Evolutionary conservation across 2,797 vertebrate genomes (phyloP), one percentile per base, ranked within the genome.

Genomic region (Varecia variegata): DNA sequence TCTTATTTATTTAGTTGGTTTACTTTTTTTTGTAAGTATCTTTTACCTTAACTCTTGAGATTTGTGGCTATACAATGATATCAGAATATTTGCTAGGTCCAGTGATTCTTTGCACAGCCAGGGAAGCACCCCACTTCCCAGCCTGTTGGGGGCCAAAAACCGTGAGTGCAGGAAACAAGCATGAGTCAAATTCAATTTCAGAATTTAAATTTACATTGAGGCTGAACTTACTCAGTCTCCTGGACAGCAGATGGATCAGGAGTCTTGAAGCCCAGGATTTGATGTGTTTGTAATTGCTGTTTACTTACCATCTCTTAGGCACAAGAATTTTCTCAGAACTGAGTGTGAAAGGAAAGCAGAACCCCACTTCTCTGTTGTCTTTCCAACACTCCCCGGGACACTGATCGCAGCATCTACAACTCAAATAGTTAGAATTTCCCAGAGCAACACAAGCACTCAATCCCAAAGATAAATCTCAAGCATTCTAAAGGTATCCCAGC

Each of bases 401-500:
- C 88, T 68, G 97, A 95, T 84, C 1, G 35, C 96, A 77, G 45
- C 58, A 94, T 96, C 95, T 76, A 93, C 97, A 98, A 97, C 94
- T 98, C 93, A 97, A 81, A 94, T 76, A 76, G 93, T 96, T 96
- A 93, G 95, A 96, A 94, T 95, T 94, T 98, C 98, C 85, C 95
- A 79, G 95, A 98, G 92, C 95, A 96, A 93, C 94, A 94, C 10
- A 88, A 77, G 80, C 50, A 17, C 95, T 98, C 97, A 84, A 98
- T 97, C 98, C 96, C 97, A 89, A 9, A 96, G 94, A 97, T 98
- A 96, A 96, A 96, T 96, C 95, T 98, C 89, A 90, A 43, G 13
- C 97, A 21, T 98, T 97, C 98, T 90, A 97, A 98, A 98, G 91
- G 92, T 97, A 97, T 97, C 87, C 88, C 96, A 94, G 96, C 94